Percentiles rank a stretch among this genome's conserved stretches.
These are phyloP conservation scores for Lagodon rhomboides DNA, from an alignment of 2,797 vertebrate species.

Conservation along the genomic window DNA sequence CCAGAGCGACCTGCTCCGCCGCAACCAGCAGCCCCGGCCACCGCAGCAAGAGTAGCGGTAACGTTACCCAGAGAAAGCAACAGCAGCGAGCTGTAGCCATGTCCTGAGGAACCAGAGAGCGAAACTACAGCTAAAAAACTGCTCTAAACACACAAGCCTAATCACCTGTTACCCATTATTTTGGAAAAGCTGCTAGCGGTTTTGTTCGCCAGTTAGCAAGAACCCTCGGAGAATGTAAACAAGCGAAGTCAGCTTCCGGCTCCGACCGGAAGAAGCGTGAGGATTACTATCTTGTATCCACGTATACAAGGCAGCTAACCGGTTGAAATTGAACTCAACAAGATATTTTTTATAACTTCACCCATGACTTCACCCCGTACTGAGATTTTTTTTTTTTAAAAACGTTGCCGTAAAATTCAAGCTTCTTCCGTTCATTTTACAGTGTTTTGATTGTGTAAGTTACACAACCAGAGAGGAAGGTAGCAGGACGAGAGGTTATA, in stretches of 20 bases:
- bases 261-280: constrained; percentile 54
- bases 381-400: not conserved
- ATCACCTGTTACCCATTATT: constrained; percentile 47
- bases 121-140: not conserved
- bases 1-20: constrained; percentile 83
- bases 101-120: not conserved
- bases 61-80: constrained; percentile 30
- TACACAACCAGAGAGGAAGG: not conserved
- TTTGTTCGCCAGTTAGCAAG: not conserved
- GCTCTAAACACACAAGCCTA: not conserved
- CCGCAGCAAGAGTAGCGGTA: constrained; percentile 67
- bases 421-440: not conserved
- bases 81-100: constrained; percentile 65
- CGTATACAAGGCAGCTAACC: not conserved
- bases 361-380: too few species aligned
- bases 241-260: constrained; percentile 68
- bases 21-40: constrained; percentile 75
- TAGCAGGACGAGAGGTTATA: fast-evolving
- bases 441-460: not conserved
- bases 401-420: fast-evolving
- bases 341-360: too few species aligned
- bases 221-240: constrained; percentile 76
- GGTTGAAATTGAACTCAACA: not conserved
- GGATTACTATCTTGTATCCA: constrained; percentile 18
- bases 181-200: not conserved